phyloP scores from a whole-genome alignment of 2,888 invertebrate genomes.

The Acanthoscelides obtectus region DNA sequence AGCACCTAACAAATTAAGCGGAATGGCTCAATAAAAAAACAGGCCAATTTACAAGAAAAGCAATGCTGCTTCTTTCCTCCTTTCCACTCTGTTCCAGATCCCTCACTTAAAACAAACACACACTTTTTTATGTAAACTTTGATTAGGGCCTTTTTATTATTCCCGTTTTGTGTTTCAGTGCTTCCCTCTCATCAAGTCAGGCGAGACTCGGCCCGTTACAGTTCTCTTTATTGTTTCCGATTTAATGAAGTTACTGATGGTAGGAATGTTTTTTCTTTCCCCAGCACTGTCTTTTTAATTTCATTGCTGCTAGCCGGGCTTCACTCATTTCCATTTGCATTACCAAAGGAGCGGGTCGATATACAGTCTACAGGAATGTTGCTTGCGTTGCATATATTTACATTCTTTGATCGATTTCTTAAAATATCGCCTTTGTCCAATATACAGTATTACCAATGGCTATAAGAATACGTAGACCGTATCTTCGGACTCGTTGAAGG shows the following conservation, averaged over 20 bases:
- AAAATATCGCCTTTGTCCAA: too few relatives aligned
- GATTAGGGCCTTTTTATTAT: slow-evolving; percentile 14
- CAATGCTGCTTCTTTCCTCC: not conserved
- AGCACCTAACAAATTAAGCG: not conserved
- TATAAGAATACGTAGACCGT: too few relatives aligned
- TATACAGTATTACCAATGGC: too few relatives aligned
- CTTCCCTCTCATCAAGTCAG: slow-evolving; percentile 15
- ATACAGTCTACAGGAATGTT: not conserved
- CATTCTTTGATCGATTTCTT: not conserved
- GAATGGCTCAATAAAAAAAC: not conserved
- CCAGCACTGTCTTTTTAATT: slow-evolving; percentile 26
- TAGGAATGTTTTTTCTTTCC: slow-evolving; percentile 20
- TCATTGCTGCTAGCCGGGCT: slow-evolving; percentile 20
- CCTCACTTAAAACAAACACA: not conserved
- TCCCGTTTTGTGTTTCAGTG: slow-evolving; percentile 3
- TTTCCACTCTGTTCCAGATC: not conserved
- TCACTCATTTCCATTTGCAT: not conserved
- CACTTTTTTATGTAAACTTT: slow-evolving; percentile 17
- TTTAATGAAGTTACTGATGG: slow-evolving; percentile 37
- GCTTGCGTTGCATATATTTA: not conserved
- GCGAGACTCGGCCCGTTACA: slow-evolving; percentile 31
- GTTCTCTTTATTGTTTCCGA: slow-evolving; percentile 38
- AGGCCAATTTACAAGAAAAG: not conserved
- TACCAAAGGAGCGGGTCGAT: not conserved
- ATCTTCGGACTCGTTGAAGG: too few relatives aligned